These are phyloP conservation scores for Periparus ater DNA, from an alignment of 2,797 vertebrate genomes.

Conservation along the genomic window DNA sequence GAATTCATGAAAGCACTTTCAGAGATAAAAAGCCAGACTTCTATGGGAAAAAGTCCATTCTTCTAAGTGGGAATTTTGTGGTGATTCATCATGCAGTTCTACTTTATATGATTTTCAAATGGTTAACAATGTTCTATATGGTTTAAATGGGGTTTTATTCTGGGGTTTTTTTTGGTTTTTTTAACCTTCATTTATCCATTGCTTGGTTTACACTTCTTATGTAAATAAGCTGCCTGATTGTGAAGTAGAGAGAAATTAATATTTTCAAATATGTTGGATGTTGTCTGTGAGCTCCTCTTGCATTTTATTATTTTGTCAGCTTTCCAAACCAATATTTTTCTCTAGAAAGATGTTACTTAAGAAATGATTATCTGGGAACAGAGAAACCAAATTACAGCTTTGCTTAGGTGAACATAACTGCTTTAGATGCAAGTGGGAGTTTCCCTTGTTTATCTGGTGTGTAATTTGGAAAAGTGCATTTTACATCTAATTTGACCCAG, in stretches of 20 bases:
- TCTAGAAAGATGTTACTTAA: conserved; percentile 37
- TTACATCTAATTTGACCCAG: neutral
- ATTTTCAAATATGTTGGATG: conserved; percentile 55
- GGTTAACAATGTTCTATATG: neutral
- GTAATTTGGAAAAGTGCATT: neutral
- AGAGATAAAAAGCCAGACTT: conserved; percentile 21
- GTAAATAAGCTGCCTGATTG: conserved; percentile 39
- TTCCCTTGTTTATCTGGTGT: neutral
- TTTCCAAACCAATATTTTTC: conserved; percentile 25
- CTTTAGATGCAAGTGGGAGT: neutral
- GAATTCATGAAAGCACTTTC: conserved; percentile 34
- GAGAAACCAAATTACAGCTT: neutral
- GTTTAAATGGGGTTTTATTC: conserved; percentile 19
- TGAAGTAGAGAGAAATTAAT: conserved; percentile 37
- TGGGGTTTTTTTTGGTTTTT: neutral
- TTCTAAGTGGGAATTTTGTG: conserved; percentile 29
- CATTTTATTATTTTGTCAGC: conserved; percentile 43
- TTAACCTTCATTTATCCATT: conserved; percentile 45
- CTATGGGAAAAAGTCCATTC: neutral
- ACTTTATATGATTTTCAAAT: conserved; percentile 37
- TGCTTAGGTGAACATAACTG: neutral
- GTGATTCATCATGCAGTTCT: conserved; percentile 19
- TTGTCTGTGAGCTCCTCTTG: conserved; percentile 17
- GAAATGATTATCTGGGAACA: neutral
- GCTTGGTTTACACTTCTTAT: conserved; percentile 55